These are phyloP conservation scores for Pteruthius melanotis DNA, from an alignment of 2,113 vertebrate species.

Conservation along the genomic window DNA sequence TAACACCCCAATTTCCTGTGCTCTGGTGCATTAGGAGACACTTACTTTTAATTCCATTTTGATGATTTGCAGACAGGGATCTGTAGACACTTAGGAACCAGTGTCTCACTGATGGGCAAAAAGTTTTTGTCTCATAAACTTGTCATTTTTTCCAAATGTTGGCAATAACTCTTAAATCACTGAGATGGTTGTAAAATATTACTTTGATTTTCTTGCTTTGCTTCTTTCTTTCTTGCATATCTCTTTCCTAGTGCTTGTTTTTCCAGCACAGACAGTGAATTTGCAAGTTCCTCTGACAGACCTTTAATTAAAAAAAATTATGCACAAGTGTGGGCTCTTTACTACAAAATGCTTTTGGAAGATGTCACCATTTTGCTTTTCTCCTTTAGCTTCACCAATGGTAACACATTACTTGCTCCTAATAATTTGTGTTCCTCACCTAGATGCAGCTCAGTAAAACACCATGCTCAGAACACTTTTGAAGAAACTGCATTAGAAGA, in stretches of 20 bases:
- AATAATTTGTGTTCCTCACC: accelerated
- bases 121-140: not conserved
- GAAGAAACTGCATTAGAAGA: not conserved
- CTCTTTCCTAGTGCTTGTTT: not conserved
- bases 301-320: not conserved
- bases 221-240: too few species aligned
- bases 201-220: not conserved
- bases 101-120: not conserved
- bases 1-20: not conserved
- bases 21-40: not conserved
- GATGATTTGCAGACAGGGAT: not conserved
- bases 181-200: not conserved
- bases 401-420: not conserved
- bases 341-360: not conserved
- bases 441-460: not conserved
- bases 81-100: not conserved
- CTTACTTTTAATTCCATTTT: not conserved
- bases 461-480: not conserved
- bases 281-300: not conserved
- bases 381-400: not conserved
- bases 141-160: not conserved
- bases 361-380: not conserved
- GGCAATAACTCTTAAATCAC: not conserved
- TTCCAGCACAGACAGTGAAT: not conserved
- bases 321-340: not conserved